Conservation (phyloP, 2,113 vertebrate species). For the Otis tarda region DNA sequence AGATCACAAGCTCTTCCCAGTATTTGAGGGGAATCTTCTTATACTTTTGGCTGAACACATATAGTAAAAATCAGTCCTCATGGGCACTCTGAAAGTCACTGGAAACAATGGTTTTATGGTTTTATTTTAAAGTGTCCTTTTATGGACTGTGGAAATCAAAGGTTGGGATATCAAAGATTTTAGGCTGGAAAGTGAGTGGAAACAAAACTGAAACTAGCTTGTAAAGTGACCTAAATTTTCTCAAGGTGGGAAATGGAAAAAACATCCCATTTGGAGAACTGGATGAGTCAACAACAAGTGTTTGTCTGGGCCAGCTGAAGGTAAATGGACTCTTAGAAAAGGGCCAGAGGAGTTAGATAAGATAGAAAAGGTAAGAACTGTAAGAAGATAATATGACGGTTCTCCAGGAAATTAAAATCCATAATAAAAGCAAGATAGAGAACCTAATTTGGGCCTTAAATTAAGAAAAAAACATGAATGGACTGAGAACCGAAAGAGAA, state of each 20-base stretch:
- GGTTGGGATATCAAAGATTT: not conserved
- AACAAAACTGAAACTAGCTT: not conserved
- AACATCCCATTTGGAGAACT: not conserved
- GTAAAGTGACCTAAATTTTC: not conserved
- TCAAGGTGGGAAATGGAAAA: not conserved
- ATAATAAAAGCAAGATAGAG: not conserved
- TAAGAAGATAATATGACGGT: not conserved
- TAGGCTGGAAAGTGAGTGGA: not conserved
- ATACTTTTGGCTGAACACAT: not conserved
- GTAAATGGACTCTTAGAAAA: not conserved
- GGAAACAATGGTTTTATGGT: not conserved
- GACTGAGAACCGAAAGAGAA: not conserved
- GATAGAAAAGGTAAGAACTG: not conserved
- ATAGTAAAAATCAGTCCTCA: not conserved
- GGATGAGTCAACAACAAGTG: not conserved
- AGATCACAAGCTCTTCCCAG: not conserved
- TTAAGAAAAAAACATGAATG: not conserved
- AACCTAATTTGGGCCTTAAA: not conserved
- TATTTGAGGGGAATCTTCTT: not conserved
- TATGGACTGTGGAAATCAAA: not conserved
- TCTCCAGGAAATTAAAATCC: not conserved
- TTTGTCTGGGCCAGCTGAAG: not conserved
- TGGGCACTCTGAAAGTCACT: not conserved
- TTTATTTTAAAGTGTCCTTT: not conserved
- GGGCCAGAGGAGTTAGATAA: not conserved